phyloP scores from a whole-genome alignment of 2,888 invertebrate species.

The Cephus sareptanus region DNA sequence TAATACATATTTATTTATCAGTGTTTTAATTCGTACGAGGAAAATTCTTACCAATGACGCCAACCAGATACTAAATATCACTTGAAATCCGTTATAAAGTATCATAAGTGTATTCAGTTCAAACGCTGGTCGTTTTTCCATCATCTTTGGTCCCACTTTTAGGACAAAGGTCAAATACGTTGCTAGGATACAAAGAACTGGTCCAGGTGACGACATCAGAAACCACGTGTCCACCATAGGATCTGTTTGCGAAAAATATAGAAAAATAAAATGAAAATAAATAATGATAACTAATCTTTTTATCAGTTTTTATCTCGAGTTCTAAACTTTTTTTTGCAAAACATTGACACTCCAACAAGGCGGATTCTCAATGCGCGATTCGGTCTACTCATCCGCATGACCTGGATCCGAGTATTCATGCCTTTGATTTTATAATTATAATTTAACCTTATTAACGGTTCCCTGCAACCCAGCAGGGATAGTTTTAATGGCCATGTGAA shows the following conservation, averaged over 20 bases:
- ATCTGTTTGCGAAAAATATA: slow-evolving; percentile 67
- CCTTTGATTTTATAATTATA: background rate
- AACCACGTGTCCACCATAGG: slow-evolving; percentile 82
- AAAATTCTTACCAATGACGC: slow-evolving; percentile 66
- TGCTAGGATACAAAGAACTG: slow-evolving; percentile 74
- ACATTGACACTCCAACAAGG: background rate
- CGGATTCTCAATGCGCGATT: background rate
- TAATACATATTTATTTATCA: background rate
- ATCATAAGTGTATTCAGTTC: slow-evolving; percentile 80
- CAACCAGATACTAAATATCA: slow-evolving; percentile 83
- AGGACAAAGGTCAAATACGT: slow-evolving; percentile 80
- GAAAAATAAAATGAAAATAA: background rate
- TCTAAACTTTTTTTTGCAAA: background rate
- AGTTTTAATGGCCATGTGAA: background rate
- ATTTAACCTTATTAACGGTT: background rate
- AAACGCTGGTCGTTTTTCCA: slow-evolving; percentile 80
- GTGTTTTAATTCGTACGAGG: background rate
- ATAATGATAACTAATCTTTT: background rate
- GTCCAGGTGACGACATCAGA: slow-evolving; percentile 81
- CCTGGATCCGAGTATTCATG: background rate
- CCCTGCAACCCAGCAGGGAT: background rate
- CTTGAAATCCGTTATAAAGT: slow-evolving; percentile 89
- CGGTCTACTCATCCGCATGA: background rate
- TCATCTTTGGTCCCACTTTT: slow-evolving; percentile 79
- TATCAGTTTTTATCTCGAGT: background rate